Evolutionary conservation across 2,888 invertebrate species (phyloP), one percentile per base, ranked within the genome.

Genomic region (Pseudanteris insignis): DNA sequence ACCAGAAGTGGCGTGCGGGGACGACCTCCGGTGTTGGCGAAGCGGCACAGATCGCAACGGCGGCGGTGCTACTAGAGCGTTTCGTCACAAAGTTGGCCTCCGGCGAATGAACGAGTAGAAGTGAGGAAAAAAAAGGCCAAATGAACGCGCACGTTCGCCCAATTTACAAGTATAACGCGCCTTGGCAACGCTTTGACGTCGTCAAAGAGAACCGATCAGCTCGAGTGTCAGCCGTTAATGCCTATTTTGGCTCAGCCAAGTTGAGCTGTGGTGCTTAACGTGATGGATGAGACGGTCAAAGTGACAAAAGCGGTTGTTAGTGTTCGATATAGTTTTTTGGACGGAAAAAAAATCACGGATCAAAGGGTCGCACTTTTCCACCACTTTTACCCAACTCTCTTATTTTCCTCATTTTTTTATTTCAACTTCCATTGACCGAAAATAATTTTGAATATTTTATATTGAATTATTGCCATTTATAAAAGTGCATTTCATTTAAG

Each of bases 31-130:
- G n/a, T n/a, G n/a, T 67, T 60, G 51, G 63, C 53, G 38, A 65
- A 67, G 63, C 65, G 65, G 65, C 65, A 54, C 67, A 62, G 61
- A 66, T 62, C 59, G 55, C 57, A 41, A 38, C 30, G 12, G 11
- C 32, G 25, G 15, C 18, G 12, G 25, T 47, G 60, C 67, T 67
- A 70, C 53, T 67, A 68, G 13, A 66, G 67, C 44, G 57, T 63
- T 58, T 58, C 46, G 36, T 28, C 36, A 24, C 29, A 54, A 47
- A 28, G 43, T 55, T 61, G 54, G 51, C 14, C 53, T 36, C 32
- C 21, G 41, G 37, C 4, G 46, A 44, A 50, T 58, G 50, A 43
- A 50, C 15, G 44, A 48, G 10, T 15, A n/a, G 13, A 25, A 30
- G 40, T 33, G 38, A 44, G 7, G 37, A 48, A 58, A 50, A 51